Evolutionary conservation across 2,888 invertebrate species (phyloP).

Genomic region (Rhagonycha lutea): DNA sequence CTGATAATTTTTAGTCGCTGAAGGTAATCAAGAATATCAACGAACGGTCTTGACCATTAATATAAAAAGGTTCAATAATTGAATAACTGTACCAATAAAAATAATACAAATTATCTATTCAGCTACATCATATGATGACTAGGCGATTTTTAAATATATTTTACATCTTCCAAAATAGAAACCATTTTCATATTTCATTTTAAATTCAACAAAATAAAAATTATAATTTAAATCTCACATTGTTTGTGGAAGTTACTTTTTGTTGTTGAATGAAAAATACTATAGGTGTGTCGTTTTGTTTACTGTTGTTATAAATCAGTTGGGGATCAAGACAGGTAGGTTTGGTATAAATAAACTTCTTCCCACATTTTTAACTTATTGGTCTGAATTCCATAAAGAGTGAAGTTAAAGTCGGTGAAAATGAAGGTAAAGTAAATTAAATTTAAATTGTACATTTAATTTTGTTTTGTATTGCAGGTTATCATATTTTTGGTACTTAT

Average conservation of each 20-base stretch:
- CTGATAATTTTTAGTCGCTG: not conserved
- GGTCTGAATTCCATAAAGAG: not conserved
- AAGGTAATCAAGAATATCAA: not conserved
- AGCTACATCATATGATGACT: not conserved
- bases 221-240: not conserved
- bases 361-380: conserved; percentile 7
- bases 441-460: not conserved
- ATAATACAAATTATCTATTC: not conserved
- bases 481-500: not conserved
- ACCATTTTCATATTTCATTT: too few relatives aligned
- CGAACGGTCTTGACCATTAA: not conserved
- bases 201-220: too few relatives aligned
- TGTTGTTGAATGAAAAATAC: conserved; percentile 10
- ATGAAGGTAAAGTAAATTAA: conserved; percentile 13
- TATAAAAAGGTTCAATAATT: not conserved
- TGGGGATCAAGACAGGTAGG: conserved; percentile 7
- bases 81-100: not conserved
- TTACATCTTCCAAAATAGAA: too few relatives aligned
- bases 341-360: conserved; percentile 16
- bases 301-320: conserved; percentile 8
- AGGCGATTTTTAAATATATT: too few relatives aligned
- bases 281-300: conserved; percentile 17
- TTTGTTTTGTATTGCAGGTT: not conserved
- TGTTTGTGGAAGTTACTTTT: conserved; percentile 7
- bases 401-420: not conserved